Base-by-base conservation (phyloP, 2,888 invertebrate genomes). In the Crepidodera aurea region DNA sequence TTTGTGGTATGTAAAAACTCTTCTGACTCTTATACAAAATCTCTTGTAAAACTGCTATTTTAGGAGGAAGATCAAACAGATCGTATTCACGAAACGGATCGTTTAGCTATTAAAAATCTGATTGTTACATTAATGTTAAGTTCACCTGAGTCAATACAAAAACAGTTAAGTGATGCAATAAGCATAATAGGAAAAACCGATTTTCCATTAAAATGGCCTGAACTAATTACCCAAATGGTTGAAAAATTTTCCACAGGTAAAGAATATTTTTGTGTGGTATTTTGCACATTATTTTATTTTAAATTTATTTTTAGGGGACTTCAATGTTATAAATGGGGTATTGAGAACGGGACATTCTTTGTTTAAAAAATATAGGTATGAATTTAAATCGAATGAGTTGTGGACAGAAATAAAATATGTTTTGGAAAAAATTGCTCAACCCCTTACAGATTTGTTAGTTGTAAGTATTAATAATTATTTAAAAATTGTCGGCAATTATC, bases 371-470 rank as follows among this genome's bases (percentile, higher is more conserved):
- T 98, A 99, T 81, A 87, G 98, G 51, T 94, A 90, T 76, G 98
- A 98, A 82, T 96, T 96, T 79, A 96, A 97, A 80, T 96, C 97
- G 0, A 92, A 98, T 78, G 87, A 88, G 62, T 84, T 99, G 1
- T 99, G 98, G 98, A 88, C 88, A 53, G 99, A 99, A 83, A 98
- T 99, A 65, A 97, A 97, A 80, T 92, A 93, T 82, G 98, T 99
- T 0, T 81, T 99, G 69, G 94, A 96, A 62, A 91, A 91, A 72
- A 92, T 99, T 82, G 96, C 98, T 0, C 89, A 93, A 73, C 96
- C 98, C 0, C 85, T 99, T 34, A 98, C 98, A 0, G 92, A 96
- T 79, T 84, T 99, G 2, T 91, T 97, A 79, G 84, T 89, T 81
- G 93, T 93, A 83, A 84, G 83, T 73, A 53, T 44, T n/a, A n/a